A percentile compares a stretch with the other conserved stretches of the same genome.
These are phyloP conservation scores for Nothobranchius kuhntae DNA, from an alignment of 2,113 vertebrate species.

Conservation along the genomic window DNA sequence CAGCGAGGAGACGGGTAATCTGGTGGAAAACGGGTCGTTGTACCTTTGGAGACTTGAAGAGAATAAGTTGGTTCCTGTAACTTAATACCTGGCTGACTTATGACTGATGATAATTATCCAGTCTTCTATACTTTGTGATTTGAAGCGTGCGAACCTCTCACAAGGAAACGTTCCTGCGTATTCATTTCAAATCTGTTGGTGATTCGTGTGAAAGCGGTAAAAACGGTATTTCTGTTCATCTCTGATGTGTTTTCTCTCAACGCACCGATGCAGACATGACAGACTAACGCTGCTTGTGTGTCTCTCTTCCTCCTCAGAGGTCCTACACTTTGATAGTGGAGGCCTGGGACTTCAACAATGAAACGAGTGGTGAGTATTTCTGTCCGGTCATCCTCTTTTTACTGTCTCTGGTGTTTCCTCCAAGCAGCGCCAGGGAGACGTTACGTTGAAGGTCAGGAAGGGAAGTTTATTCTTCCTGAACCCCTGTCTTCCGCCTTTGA, in stretches of 20 bases:
- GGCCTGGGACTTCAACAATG: constrained; percentile 94
- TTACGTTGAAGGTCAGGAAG: constrained; percentile 61
- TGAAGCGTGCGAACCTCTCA: too few relatives aligned
- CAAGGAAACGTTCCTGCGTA: too few relatives aligned
- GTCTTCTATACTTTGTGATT: too few relatives aligned
- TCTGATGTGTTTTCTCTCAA: constrained; percentile 13
- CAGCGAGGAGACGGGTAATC: background rate
- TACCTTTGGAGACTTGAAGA: too few relatives aligned
- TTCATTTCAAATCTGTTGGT: too few relatives aligned
- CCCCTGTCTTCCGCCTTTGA: constrained; percentile 53
- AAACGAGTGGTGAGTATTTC: constrained; percentile 85
- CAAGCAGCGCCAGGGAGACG: constrained; percentile 36
- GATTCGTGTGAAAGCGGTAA: background rate
- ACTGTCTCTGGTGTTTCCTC: background rate
- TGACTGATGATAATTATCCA: too few relatives aligned
- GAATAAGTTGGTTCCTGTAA: too few relatives aligned
- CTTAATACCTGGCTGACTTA: too few relatives aligned
- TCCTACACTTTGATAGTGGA: constrained; percentile 97
- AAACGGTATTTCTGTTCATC: background rate
- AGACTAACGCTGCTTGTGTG: constrained; percentile 51
- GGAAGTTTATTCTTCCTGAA: constrained; percentile 64
- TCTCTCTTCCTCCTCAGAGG: constrained; percentile 84
- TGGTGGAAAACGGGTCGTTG: too few relatives aligned
- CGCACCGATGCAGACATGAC: background rate
- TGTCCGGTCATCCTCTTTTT: constrained; percentile 7